These are phyloP conservation scores for Hiodon tergisus DNA, from an alignment of 2,113 vertebrate genomes.

Conservation along the genomic window DNA sequence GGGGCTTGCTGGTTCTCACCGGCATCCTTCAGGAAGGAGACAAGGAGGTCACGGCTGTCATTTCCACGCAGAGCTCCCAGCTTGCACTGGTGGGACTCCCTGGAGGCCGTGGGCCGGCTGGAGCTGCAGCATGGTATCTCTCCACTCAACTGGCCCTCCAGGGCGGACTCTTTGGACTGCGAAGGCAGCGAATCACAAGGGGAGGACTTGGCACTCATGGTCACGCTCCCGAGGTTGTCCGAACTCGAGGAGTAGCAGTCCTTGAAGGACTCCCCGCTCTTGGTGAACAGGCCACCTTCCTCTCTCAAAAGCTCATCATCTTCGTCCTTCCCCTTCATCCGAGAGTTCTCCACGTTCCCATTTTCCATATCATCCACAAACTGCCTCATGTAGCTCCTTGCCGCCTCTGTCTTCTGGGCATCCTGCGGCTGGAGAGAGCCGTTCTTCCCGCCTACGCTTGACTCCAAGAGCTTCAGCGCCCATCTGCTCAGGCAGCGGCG, in stretches of 20 bases:
- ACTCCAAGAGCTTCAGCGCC: slow-evolving; percentile 60
- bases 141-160: slow-evolving; percentile 63
- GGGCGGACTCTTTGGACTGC: slow-evolving; percentile 38
- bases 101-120: slow-evolving; percentile 35
- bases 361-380: slow-evolving; percentile 90
- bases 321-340: slow-evolving; percentile 49
- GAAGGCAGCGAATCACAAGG: slow-evolving; percentile 39
- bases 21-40: slow-evolving; percentile 52
- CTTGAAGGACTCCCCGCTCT: slow-evolving; percentile 55
- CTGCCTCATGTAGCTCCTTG: slow-evolving; percentile 64
- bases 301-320: slow-evolving; percentile 58
- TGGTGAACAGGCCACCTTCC: slow-evolving; percentile 55
- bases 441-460: slow-evolving; percentile 63
- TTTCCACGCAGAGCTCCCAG: slow-evolving; percentile 43
- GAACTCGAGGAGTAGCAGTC: slow-evolving; percentile 50
- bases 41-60: slow-evolving; percentile 52
- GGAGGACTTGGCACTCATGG: slow-evolving; percentile 35
- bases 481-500: slow-evolving; percentile 65
- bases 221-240: slow-evolving; percentile 41
- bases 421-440: slow-evolving; percentile 37
- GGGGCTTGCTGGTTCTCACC: slow-evolving; percentile 44
- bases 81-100: slow-evolving; percentile 27
- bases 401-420: slow-evolving; percentile 40
- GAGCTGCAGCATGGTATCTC: slow-evolving; percentile 64
- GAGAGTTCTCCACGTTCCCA: slow-evolving; percentile 77